Percentiles rank a stretch among this genome's conserved stretches.
Evolutionary conservation across 1,140 invertebrate species (phyloP).

Genomic region (Wasmannia auropunctata): DNA sequence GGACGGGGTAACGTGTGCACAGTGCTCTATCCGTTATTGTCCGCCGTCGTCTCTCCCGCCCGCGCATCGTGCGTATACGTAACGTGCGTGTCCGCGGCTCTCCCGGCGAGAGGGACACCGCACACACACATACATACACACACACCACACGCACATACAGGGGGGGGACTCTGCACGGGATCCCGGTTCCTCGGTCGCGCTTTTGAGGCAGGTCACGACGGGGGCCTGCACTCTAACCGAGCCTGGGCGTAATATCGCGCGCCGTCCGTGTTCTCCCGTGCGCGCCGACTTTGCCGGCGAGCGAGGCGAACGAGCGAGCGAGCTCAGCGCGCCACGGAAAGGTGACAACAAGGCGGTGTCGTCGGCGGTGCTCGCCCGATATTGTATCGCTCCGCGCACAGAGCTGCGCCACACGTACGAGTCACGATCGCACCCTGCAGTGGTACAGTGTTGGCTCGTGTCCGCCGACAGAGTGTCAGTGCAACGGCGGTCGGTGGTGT

Average conservation of each 20-base stretch:
- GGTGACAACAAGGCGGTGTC: slow-evolving; percentile 59
- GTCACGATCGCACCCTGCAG: slow-evolving; percentile 44
- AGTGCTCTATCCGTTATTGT: slow-evolving; percentile 66
- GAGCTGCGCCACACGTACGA: slow-evolving; percentile 49
- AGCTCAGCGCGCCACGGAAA: slow-evolving; percentile 5
- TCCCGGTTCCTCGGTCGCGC: slow-evolving; percentile 1
- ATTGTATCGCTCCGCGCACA: slow-evolving; percentile 37
- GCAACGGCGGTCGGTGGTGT: slow-evolving; percentile 66
- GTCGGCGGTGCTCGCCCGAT: slow-evolving; percentile 40
- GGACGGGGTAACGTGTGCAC: slow-evolving; percentile 74
- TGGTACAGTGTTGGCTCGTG: slow-evolving; percentile 60
- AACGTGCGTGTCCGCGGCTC: slow-evolving; percentile 1
- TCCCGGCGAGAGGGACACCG: slow-evolving; percentile 2
- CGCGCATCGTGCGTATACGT: slow-evolving; percentile 22
- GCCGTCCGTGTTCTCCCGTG: slow-evolving; percentile 43
- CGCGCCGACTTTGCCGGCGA: slow-evolving; percentile 62
- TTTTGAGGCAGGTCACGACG: slow-evolving; percentile 36
- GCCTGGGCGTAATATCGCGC: slow-evolving; percentile 25
- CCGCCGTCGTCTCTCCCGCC: slow-evolving; percentile 41
- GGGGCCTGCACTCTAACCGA: slow-evolving; percentile 21
- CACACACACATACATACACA: too few species aligned
- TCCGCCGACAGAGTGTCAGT: slow-evolving; percentile 69
- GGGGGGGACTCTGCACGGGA: neutral
- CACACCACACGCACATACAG: too few species aligned
- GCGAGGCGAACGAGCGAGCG: slow-evolving; percentile 28